Evolutionary conservation across 2,888 invertebrate species (phyloP), one percentile per base, ranked within the genome.

Genomic region (Phasia obesa): DNA sequence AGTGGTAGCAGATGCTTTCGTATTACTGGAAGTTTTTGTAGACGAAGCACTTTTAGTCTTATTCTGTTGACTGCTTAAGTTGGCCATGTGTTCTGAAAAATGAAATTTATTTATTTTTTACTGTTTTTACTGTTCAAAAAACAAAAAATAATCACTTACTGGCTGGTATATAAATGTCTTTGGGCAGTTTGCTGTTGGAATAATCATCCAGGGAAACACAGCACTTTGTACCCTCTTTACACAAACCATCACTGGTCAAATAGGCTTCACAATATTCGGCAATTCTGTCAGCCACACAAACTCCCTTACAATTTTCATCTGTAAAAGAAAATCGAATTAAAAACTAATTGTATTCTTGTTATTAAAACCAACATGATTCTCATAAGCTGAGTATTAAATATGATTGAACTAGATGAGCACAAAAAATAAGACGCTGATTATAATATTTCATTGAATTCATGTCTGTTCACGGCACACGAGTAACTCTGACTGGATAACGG

Each of bases 241-340:
- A 97, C 2, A 97, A 93, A 35, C 94, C 94, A 42, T 93, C 92
- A 2, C 94, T 93, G 64, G 95, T 94, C 64, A 97, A 92, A 86
- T 97, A 96, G 0, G 96, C 97, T 87, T 97, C 96, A 89, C 97
- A 97, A 90, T 97, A 97, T 88, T 95, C 94, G 0, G 96, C 95
- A 81, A 97, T 94, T 25, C 95, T 93, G 67, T 96, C 94, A 23
- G 95, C 95, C 73, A 97, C 96, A 88, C 97, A 97, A 7, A 97
- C 95, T 4, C 97, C 97, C 0, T 95, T 94, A 87, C 97, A 97
- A 35, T 88, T 86, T 62, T 88, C 90, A 85, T 84, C 86, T 86
- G 57, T 15, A 69, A 47, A 49, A 15, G 15, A 15, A 2, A 21
- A 17, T 17, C 4, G 13, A 42, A 42, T 25, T 51, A n/a, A n/a